Evolutionary conservation across 2,888 invertebrate species (phyloP).

Genomic region (Galerucella calmariensis): DNA sequence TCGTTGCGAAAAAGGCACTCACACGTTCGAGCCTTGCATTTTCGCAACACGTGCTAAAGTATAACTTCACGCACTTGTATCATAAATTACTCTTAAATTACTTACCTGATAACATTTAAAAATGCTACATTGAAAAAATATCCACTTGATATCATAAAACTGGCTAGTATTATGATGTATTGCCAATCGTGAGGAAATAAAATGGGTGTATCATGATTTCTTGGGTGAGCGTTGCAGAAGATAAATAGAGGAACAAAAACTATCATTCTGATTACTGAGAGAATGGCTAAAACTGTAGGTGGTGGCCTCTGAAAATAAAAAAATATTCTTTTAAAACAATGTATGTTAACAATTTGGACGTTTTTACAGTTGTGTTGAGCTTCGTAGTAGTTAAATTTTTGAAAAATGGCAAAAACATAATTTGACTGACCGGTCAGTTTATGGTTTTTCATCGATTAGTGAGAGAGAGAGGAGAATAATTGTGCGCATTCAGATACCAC

Average conservation of each 20-base stretch:
- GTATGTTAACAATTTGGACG: not conserved
- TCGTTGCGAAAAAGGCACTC: too few species aligned
- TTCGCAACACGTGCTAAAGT: too few species aligned
- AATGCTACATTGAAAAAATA: conserved; percentile 41
- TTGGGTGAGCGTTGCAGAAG: conserved; percentile 42
- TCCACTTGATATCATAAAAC: conserved; percentile 41
- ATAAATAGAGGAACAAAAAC: conserved; percentile 43
- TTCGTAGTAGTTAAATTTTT: too few species aligned
- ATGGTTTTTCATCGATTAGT: too few species aligned
- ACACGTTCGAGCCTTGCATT: too few species aligned
- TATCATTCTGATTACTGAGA: conserved; percentile 40
- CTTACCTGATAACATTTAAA: conserved; percentile 39
- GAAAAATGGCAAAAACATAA: too few species aligned
- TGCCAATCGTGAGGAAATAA: conserved; percentile 44
- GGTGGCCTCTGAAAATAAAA: conserved; percentile 37
- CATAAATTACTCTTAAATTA: not conserved
- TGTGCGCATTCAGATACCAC: too few species aligned
- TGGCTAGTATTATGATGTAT: conserved; percentile 41
- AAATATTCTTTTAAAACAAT: not conserved
- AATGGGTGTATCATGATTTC: conserved; percentile 33
- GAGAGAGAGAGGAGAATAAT: too few species aligned
- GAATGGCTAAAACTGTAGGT: conserved; percentile 31
- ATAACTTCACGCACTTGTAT: too few species aligned
- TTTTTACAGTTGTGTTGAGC: not conserved
- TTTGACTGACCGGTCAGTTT: too few species aligned